These are phyloP conservation scores for Malurus elegans DNA, from an alignment of 2,113 vertebrate genomes.

Conservation along the genomic window DNA sequence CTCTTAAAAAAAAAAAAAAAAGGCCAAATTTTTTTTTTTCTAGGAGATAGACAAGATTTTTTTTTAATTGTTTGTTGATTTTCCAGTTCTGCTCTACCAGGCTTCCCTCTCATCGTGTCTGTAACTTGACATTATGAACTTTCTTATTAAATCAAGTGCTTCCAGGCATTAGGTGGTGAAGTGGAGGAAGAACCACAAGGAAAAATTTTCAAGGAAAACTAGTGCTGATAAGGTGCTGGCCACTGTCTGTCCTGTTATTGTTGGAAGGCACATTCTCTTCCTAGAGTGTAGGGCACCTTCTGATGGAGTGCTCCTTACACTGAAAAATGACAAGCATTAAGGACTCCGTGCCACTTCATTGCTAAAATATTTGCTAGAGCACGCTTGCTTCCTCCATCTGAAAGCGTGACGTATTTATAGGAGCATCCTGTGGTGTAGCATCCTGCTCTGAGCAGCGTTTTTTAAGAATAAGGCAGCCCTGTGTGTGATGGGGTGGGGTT, in stretches of 20 bases:
- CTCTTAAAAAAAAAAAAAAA: neutral
- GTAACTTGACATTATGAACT: conserved; percentile 28
- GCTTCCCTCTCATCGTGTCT: conserved; percentile 13
- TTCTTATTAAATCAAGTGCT: conserved; percentile 38
- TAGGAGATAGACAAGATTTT: neutral
- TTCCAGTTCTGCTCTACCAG: neutral
- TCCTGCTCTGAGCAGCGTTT: neutral
- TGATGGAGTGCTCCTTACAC: neutral
- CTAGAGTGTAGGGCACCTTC: neutral
- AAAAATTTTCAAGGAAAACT: conserved; percentile 30
- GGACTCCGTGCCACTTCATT: conserved; percentile 22
- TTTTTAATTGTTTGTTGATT: neutral
- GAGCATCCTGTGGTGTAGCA: neutral
- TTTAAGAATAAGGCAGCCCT: neutral
- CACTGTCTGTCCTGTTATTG: conserved; percentile 16
- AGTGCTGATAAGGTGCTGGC: conserved; percentile 16
- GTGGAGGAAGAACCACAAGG: neutral
- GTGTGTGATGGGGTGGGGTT: neutral
- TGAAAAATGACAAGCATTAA: conserved; percentile 31
- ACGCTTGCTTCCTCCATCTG: conserved; percentile 4
- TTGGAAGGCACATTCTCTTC: conserved; percentile 8
- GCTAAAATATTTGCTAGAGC: conserved; percentile 50
- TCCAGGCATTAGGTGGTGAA: neutral
- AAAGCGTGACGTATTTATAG: conserved; percentile 11
- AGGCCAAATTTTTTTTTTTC: neutral